phyloP scores from a whole-genome alignment of 2,797 vertebrate species.

The Tokudaia tokunoshimensis region DNA sequence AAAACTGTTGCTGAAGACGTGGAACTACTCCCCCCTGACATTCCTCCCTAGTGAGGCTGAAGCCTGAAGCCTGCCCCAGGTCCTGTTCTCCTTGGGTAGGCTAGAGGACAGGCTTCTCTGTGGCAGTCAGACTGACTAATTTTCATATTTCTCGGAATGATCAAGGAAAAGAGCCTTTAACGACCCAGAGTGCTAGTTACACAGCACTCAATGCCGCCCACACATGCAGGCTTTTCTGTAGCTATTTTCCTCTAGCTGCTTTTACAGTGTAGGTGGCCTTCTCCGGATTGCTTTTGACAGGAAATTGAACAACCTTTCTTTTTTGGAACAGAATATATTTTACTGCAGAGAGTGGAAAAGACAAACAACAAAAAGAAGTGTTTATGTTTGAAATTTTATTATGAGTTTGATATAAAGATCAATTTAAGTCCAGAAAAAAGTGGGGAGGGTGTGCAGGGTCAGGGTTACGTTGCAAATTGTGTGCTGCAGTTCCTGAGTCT shows the following conservation, averaged over 20 bases:
- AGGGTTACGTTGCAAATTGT: neutral
- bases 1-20: neutral
- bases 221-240: constrained; percentile 62
- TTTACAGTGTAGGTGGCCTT: constrained; percentile 79
- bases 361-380: constrained; percentile 37
- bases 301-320: constrained; percentile 79
- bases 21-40: neutral
- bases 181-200: constrained; percentile 45
- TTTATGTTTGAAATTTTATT: constrained; percentile 75
- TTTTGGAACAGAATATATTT: constrained; percentile 80
- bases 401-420: constrained; percentile 61
- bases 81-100: constrained; percentile 29
- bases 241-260: constrained; percentile 57
- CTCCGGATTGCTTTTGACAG: constrained; percentile 76
- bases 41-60: neutral
- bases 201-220: constrained; percentile 58
- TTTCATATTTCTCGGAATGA: constrained; percentile 66
- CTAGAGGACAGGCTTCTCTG: constrained; percentile 53
- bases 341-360: constrained; percentile 53
- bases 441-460: neutral
- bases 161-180: constrained; percentile 63
- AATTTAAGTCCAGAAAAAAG: constrained; percentile 60
- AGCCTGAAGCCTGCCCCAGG: neutral
- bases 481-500: neutral
- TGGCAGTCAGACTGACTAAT: constrained; percentile 45